A percentile compares a stretch with the other conserved stretches of the same genome.
Evolutionary conservation across 2,113 vertebrate species (phyloP).

Genomic region (Ptilorrhoa leucosticta): DNA sequence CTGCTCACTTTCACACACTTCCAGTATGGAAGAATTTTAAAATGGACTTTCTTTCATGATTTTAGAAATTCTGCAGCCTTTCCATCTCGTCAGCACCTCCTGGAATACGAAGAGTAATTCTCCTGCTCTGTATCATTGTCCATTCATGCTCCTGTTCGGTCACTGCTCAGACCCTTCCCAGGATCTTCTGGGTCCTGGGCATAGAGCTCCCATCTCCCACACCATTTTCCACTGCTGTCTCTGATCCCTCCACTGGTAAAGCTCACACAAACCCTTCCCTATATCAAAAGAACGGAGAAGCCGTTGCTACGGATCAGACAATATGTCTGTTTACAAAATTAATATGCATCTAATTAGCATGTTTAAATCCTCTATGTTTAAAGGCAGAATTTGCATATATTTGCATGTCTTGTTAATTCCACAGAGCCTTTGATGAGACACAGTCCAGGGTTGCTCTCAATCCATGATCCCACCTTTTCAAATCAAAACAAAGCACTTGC

Average conservation of each 20-base stretch:
- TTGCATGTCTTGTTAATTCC: conserved; percentile 32
- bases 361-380: conserved; percentile 43
- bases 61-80: neutral
- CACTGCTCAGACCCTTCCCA: neutral
- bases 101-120: neutral
- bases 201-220: rapidly evolving
- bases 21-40: neutral
- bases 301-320: neutral
- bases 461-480: neutral
- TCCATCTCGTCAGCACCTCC: neutral
- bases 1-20: neutral
- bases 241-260: neutral
- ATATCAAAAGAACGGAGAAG: neutral
- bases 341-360: conserved; percentile 56
- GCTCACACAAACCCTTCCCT: neutral
- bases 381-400: conserved; percentile 42
- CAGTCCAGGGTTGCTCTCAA: neutral
- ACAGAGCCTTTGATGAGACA: neutral
- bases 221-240: neutral
- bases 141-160: rapidly evolving
- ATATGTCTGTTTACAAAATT: conserved; percentile 35
- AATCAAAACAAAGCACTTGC: neutral
- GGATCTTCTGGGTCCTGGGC: neutral
- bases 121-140: neutral
- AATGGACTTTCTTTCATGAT: neutral